Conservation (phyloP, 1,140 invertebrate species). For the Ditylenchus dipsaci region DNA sequence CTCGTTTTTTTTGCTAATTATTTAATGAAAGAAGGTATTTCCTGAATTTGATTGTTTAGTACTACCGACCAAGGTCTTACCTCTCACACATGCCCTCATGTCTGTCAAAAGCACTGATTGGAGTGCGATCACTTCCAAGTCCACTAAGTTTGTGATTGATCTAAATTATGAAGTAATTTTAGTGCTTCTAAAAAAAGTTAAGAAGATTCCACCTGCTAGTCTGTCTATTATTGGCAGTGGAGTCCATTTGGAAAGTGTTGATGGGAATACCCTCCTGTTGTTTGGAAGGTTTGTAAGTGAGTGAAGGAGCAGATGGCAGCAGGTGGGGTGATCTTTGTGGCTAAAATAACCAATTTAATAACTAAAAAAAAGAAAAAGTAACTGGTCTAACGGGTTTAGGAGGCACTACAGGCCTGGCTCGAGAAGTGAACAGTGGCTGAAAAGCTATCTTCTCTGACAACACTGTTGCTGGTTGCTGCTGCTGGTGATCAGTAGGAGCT, state of each 20-base stretch:
- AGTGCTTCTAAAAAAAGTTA: neutral
- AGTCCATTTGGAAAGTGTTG: constrained; percentile 3
- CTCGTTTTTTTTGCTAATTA: no score
- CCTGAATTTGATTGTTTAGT: no score
- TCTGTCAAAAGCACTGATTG: constrained; percentile 3
- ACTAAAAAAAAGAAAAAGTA: neutral
- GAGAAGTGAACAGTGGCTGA: neutral
- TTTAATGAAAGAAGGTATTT: no score
- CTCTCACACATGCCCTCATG: neutral
- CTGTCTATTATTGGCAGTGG: neutral
- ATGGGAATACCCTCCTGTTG: neutral
- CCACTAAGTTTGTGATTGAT: constrained; percentile 6
- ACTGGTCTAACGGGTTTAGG: neutral
- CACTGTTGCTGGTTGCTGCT: neutral
- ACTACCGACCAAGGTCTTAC: neutral
- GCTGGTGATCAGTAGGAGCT: neutral
- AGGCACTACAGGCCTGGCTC: neutral
- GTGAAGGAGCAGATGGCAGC: neutral
- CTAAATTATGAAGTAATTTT: constrained; percentile 1
- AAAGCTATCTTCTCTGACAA: neutral
- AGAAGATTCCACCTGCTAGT: neutral
- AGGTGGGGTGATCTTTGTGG: neutral
- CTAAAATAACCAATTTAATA: neutral
- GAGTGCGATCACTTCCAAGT: neutral
- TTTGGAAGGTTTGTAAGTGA: neutral